A percentile compares a stretch with the other conserved stretches of the same genome.
Conservation (phyloP, 2,888 invertebrate genomes). For the Drosophila anceps region DNA sequence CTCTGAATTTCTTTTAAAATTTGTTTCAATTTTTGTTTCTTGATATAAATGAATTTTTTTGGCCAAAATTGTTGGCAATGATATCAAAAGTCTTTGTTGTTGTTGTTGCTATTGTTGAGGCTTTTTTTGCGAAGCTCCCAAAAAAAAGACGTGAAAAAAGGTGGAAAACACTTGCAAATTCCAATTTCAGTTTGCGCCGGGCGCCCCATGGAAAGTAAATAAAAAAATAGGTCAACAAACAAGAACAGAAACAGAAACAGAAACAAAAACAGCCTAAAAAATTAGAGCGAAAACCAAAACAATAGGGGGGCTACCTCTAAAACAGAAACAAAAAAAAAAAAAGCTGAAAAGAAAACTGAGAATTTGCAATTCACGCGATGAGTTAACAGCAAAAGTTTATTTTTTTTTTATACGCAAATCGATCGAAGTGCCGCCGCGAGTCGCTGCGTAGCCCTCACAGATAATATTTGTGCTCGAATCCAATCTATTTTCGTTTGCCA, state of each 20-base stretch:
- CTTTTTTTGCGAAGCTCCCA: slow-evolving; percentile 16
- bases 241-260: slow-evolving; percentile 5
- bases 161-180: slow-evolving; percentile 65
- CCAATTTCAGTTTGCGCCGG: slow-evolving; percentile 62
- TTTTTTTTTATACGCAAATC: slow-evolving; percentile 31
- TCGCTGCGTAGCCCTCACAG: not conserved
- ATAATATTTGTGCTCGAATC: not conserved
- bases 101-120: slow-evolving; percentile 24
- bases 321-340: slow-evolving; percentile 13
- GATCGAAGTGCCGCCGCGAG: not conserved
- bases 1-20: not conserved
- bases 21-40: slow-evolving; percentile 9
- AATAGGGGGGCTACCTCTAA: slow-evolving; percentile 4
- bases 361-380: slow-evolving; percentile 73
- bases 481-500: slow-evolving; percentile 1
- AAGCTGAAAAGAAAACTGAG: slow-evolving; percentile 30
- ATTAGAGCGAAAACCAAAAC: slow-evolving; percentile 13
- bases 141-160: slow-evolving; percentile 14
- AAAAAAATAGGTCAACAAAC: slow-evolving; percentile 54
- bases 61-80: slow-evolving; percentile 39
- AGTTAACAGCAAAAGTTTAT: slow-evolving; percentile 72
- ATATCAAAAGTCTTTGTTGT: slow-evolving; percentile 36
- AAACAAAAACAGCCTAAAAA: not conserved
- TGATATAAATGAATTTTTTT: slow-evolving; percentile 44
- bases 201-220: slow-evolving; percentile 50